Percentiles rank a stretch among this genome's conserved stretches.
Conservation (phyloP, 2,797 vertebrate species). For the Ciconia nigra region DNA sequence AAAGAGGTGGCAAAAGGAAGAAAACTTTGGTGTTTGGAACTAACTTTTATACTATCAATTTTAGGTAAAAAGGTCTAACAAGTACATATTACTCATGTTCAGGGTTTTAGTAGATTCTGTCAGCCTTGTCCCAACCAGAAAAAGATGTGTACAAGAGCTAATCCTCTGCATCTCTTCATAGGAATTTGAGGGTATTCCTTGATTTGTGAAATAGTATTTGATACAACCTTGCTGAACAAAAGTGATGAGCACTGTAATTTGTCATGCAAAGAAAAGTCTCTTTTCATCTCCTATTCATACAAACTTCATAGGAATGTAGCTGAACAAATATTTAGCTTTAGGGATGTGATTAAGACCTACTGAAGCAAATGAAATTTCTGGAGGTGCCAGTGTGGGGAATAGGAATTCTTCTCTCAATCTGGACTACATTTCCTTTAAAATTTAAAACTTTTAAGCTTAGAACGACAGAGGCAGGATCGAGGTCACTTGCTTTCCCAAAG, state of each 20-base stretch:
- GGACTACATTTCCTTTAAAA: slow-evolving; percentile 26
- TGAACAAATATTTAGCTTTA: slow-evolving; percentile 5
- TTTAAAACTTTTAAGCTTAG: neutral
- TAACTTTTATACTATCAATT: neutral
- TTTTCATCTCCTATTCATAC: neutral
- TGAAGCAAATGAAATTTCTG: neutral
- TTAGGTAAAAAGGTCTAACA: neutral
- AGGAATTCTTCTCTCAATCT: neutral
- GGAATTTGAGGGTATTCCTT: neutral
- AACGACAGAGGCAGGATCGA: neutral
- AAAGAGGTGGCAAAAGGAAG: neutral
- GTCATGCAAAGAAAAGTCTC: neutral
- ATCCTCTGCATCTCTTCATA: neutral
- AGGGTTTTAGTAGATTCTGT: neutral
- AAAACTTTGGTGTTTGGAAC: neutral
- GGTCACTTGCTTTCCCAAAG: slow-evolving; percentile 20
- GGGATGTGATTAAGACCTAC: neutral
- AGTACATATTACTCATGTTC: neutral
- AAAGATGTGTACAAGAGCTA: neutral
- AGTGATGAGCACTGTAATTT: neutral
- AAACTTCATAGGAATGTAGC: neutral
- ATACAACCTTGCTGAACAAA: neutral
- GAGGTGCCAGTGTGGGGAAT: neutral
- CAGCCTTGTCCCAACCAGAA: neutral
- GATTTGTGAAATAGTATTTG: neutral